Evolutionary conservation across 2,113 vertebrate genomes (phyloP), one percentile per base, ranked within the genome.

Genomic region (Abramis brama): DNA sequence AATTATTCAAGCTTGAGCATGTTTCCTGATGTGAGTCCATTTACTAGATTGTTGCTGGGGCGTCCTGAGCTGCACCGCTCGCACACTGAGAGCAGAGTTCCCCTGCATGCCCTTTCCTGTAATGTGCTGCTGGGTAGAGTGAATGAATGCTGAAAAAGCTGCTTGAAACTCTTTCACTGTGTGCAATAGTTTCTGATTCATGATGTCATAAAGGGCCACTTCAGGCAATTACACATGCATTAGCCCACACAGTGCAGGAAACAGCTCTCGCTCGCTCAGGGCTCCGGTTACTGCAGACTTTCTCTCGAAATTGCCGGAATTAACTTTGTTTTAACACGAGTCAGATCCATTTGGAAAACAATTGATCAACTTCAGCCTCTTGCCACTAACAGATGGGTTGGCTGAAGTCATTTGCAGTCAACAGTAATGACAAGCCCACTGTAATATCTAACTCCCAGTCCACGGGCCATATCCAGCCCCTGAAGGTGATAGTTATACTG

Each of bases 141-240:
- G 68, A 39, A 70, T 45, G 62, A 60, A 33, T 82, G 60, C 68
- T 70, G 83, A 80, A 70, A 68, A 84, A 76, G 33, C 77, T 13
- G 43, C 66, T 71, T 73, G 43, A 85, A 66, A 71, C 68, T 36
- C 62, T 45, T 88, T 64, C 39, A 33, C 75, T 36, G 82, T 45
- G 47, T 80, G 83, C 80, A 87, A 82, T 81, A 39, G 50, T 47
- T 71, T 83, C 75, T 86, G 80, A 84, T 80, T 77, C 79, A 83
- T 86, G 39, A 84, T 83, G 68, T 47, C 52, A 87, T 83, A 77
- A 86, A 83, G 89, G 77, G 57, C 85, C 85, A 80, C 76, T 87
- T 86, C 76, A 78, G 78, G 52, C 87, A 88, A 90, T 88, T 87
- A 86, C 47, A 78, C 27, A 55, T 80, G 66, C 74, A 84, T 87